These are phyloP conservation scores for Lycorma delicatula DNA, from an alignment of 1,140 invertebrate species.

Conservation along the genomic window DNA sequence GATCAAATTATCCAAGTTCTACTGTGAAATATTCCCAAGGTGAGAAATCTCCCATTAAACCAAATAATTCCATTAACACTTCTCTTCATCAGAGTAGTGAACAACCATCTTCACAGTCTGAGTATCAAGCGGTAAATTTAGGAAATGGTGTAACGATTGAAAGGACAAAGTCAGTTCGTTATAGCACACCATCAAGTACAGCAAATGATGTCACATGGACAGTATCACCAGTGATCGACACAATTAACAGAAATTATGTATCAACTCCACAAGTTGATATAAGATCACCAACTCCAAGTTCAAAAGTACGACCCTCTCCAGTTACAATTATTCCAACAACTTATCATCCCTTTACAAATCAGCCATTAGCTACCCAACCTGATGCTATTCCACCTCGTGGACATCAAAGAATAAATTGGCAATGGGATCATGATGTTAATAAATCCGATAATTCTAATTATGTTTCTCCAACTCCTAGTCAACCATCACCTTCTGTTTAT, in stretches of 20 bases:
- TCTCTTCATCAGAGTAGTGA: too few species aligned
- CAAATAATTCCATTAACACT: too few species aligned
- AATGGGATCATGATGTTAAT: not conserved
- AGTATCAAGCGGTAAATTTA: constrained; percentile 15
- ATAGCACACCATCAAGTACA: too few species aligned
- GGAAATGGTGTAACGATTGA: constrained; percentile 21
- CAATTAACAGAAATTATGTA: not conserved
- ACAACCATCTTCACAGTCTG: too few species aligned
- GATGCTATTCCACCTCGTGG: not conserved
- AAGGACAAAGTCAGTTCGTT: too few species aligned
- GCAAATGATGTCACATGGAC: not conserved
- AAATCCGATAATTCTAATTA: not conserved
- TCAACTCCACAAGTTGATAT: not conserved
- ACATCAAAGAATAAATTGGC: not conserved
- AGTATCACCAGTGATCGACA: not conserved
- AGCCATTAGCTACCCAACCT: constrained; percentile 22
- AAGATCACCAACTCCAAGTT: not conserved
- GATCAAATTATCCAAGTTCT: too few species aligned
- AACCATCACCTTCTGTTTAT: too few species aligned
- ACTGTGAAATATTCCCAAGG: too few species aligned
- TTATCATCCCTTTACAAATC: not conserved
- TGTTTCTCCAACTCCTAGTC: too few species aligned
- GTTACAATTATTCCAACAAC: not conserved
- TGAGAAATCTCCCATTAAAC: too few species aligned
- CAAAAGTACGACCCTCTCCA: not conserved